Evolutionary conservation across 2,797 vertebrate species (phyloP).

Genomic region (Botia kubotai): DNA sequence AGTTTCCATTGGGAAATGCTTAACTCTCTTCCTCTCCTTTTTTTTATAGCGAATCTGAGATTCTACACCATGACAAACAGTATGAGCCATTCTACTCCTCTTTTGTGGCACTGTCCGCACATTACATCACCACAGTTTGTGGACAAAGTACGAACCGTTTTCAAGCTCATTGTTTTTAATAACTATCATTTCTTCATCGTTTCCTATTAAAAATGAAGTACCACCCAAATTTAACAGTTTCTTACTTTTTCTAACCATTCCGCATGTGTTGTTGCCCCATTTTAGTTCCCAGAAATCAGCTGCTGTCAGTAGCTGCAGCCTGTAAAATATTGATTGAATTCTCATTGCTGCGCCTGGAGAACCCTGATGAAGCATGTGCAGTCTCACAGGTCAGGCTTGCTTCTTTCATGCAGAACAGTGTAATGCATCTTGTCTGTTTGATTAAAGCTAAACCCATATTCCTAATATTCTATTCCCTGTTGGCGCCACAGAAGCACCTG

Average conservation of each 20-base stretch:
- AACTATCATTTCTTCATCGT: not conserved
- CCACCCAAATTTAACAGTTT: not conserved
- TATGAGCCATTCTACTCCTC: conserved; percentile 99
- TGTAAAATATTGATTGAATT: conserved; percentile 99
- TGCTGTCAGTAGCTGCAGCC: conserved; percentile 94
- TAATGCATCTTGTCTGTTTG: not conserved
- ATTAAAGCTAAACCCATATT: not conserved
- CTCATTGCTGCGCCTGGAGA: conserved; percentile 93
- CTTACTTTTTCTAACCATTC: not conserved
- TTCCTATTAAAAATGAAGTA: not conserved
- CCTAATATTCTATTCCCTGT: not conserved
- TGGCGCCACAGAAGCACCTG: conserved; percentile 89
- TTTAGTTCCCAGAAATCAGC: conserved; percentile 93
- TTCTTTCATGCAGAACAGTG: not conserved
- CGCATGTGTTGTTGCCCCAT: conserved; percentile 43
- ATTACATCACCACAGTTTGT: conserved; percentile 99
- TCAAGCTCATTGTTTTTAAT: not conserved
- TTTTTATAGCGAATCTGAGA: conserved; percentile 90
- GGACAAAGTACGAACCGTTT: conserved; percentile 87
- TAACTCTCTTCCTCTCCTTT: conserved; percentile 49
- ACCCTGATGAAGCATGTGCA: conserved; percentile 97
- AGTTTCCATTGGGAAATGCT: not conserved
- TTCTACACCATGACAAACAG: conserved; percentile 98
- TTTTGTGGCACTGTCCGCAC: conserved; percentile 96
- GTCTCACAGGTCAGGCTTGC: conserved; percentile 92